Evolutionary conservation across 2,888 invertebrate species (phyloP), one percentile per base, ranked within the genome.

Genomic region (Gymnosoma rotundatum): DNA sequence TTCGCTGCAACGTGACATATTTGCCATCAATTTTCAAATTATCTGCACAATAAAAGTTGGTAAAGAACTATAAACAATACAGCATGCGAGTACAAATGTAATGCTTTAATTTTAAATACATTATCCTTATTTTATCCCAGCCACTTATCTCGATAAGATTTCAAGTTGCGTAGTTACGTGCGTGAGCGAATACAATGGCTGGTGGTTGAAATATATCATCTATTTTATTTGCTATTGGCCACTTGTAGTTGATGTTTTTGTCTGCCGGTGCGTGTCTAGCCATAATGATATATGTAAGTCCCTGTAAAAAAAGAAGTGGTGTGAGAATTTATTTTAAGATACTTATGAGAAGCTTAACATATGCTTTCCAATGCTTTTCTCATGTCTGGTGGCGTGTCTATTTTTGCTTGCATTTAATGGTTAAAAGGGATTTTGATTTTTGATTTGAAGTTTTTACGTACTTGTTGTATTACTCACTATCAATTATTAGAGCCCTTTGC

Each of bases 71-170:
- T 25, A 36, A 52, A 69, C 45, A 36, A 63, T 70, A 6, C 20
- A n/a, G n/a, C n/a, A n/a, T 45, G 54, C 56, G 42, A 80, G 16
- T 67, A 64, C 52, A 54, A 54, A 66, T 67, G 79, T 87, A 88
- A 86, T 87, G 88, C 89, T 89, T 87, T 89, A 89, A 90, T 90
- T 90, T 89, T 88, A 88, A 88, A 88, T 88, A 84, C 86, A 86
- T 87, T 87, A 87, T 87, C 85, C 87, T 88, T 87, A 86, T 78
- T 80, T 87, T 87, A 86, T 81, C 79, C 76, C 86, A 82, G 87
- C 87, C 87, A 88, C 88, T 90, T 89, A 90, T 88, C 89, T 87
- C 87, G 76, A 83, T 83, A 87, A 69, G 80, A 83, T 79, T 73
- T 81, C 60, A 74, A 45, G 74, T 76, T 84, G 81, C 72, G 38